These are phyloP conservation scores for Drosophila peninsularis DNA, from an alignment of 2,888 invertebrate genomes.

Conservation along the genomic window DNA sequence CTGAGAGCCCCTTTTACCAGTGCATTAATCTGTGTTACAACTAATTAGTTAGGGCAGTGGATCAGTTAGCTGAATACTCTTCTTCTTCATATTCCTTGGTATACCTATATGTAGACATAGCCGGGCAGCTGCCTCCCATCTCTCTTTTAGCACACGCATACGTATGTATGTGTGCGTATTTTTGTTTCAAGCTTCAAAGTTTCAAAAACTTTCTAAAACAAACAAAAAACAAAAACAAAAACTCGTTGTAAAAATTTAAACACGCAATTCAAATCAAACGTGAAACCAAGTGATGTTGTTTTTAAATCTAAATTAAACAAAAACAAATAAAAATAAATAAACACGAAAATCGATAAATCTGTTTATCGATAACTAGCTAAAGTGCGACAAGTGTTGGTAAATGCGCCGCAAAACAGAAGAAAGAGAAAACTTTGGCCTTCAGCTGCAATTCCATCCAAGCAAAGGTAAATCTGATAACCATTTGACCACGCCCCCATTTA, in stretches of 20 bases:
- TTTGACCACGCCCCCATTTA: conserved; percentile 25
- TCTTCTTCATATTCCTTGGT: not conserved
- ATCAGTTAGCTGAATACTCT: conserved; percentile 21
- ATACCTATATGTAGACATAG: conserved; percentile 12
- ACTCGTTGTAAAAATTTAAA: conserved; percentile 39
- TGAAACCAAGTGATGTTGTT: conserved; percentile 84
- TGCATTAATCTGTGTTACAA: conserved; percentile 84
- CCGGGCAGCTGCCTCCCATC: conserved; percentile 1
- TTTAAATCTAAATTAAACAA: conserved; percentile 63
- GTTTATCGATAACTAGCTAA: conserved; percentile 54
- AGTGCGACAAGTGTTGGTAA: conserved; percentile 73
- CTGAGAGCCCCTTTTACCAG: conserved; percentile 63
- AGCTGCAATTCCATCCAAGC: conserved; percentile 64
- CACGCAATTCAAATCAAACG: conserved; percentile 83
- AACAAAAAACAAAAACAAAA: not conserved
- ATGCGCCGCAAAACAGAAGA: conserved; percentile 21
- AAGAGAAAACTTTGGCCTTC: conserved; percentile 48
- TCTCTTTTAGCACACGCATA: conserved; percentile 4
- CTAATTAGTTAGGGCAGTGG: conserved; percentile 48
- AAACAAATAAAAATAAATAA: conserved; percentile 36
- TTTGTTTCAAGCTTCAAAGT: conserved; percentile 54
- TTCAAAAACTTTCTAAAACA: conserved; percentile 63
- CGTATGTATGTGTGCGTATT: conserved; percentile 14
- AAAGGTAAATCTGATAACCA: conserved; percentile 60
- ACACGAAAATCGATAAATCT: conserved; percentile 18